Evolutionary conservation across 2,113 vertebrate species (phyloP).

Genomic region (Ceyx margarethae): DNA sequence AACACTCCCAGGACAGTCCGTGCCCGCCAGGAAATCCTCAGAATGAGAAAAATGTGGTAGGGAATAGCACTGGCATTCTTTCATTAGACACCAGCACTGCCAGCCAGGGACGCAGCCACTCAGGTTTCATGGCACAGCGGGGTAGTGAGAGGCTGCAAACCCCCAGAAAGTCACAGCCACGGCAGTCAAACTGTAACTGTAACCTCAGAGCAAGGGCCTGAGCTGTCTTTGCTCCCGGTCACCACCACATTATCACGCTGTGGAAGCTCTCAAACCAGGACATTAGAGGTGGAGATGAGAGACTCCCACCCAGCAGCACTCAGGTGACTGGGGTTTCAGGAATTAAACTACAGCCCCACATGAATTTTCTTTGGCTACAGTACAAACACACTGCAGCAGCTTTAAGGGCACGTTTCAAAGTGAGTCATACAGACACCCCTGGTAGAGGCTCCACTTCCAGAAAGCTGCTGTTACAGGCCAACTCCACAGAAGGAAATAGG

Average conservation of each 20-base stretch:
- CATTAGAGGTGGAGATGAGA: neutral
- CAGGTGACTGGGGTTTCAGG: neutral
- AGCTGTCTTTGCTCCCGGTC: neutral
- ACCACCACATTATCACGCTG: neutral
- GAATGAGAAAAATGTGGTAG: slow-evolving; percentile 58
- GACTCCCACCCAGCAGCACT: neutral
- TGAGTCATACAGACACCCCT: neutral
- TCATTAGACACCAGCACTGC: neutral
- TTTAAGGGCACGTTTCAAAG: neutral
- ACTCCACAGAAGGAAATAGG: slow-evolving; percentile 6
- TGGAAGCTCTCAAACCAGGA: neutral
- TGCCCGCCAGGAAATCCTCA: slow-evolving; percentile 20
- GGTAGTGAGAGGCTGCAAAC: neutral
- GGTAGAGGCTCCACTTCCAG: neutral
- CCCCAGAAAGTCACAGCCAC: neutral
- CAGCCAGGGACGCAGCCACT: neutral
- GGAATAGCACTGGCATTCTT: neutral
- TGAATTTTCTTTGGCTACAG: neutral
- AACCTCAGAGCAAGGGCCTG: accelerated
- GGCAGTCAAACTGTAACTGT: neutral
- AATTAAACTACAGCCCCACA: neutral
- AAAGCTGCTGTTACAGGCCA: neutral
- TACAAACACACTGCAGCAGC: neutral
- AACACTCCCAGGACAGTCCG: neutral
- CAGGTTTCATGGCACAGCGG: neutral